phyloP scores from a whole-genome alignment of 1,140 invertebrate genomes.

The Euglossa dilemma region DNA sequence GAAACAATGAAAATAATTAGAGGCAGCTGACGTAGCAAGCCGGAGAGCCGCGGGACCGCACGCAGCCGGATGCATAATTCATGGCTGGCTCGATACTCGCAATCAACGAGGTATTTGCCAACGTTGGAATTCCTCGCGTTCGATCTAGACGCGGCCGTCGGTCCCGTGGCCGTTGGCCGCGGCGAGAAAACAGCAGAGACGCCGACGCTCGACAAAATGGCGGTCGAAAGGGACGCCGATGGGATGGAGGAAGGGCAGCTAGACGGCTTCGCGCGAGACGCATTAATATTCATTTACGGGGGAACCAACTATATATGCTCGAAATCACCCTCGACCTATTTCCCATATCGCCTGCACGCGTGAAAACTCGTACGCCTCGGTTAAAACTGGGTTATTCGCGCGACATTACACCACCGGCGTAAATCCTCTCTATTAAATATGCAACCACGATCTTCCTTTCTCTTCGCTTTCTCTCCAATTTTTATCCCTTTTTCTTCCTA shows the following conservation, averaged over 20 bases:
- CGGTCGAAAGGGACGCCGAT: slow-evolving; percentile 11
- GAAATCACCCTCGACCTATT: slow-evolving; percentile 63
- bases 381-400: slow-evolving; percentile 62
- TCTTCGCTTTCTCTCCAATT: no score
- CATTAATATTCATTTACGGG: slow-evolving; percentile 75
- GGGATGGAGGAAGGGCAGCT: slow-evolving; percentile 25
- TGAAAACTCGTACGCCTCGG: slow-evolving; percentile 43
- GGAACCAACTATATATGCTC: slow-evolving; percentile 50
- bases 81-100: slow-evolving; percentile 18
- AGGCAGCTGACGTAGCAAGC: neutral
- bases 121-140: slow-evolving; percentile 33
- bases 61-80: slow-evolving; percentile 31
- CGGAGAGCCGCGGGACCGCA: neutral
- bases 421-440: slow-evolving; percentile 31
- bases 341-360: slow-evolving; percentile 41
- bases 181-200: no score
- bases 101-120: slow-evolving; percentile 33
- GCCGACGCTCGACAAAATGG: no score
- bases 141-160: slow-evolving; percentile 19
- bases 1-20: slow-evolving; percentile 32
- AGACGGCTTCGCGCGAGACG: slow-evolving; percentile 44
- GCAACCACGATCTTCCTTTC: neutral
- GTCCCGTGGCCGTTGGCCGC: no score
- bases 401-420: slow-evolving; percentile 32
- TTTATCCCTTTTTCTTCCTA: neutral